Conservation (phyloP, 2,888 invertebrate genomes). For the Erpobdella octoculata region DNA sequence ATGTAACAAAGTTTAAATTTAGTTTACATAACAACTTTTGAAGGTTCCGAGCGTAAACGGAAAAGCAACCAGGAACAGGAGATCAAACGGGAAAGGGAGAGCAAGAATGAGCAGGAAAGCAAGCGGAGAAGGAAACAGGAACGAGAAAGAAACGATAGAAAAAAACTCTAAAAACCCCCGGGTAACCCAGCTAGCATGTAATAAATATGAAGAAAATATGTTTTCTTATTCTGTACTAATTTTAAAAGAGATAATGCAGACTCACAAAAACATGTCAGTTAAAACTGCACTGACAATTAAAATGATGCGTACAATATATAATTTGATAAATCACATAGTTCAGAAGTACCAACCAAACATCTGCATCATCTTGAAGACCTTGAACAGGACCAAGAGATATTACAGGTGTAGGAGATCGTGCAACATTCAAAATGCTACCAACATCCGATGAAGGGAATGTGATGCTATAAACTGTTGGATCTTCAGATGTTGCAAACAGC, state of each 20-base stretch:
- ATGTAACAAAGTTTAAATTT: no score
- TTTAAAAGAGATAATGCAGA: neutral
- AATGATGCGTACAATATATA: neutral
- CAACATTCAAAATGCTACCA: neutral
- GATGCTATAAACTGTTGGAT: slow-evolving; percentile 5
- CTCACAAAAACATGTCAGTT: neutral
- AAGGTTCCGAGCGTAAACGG: no score
- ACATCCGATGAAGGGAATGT: neutral
- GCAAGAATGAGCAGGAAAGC: no score
- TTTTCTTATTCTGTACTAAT: no score
- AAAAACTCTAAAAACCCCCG: no score
- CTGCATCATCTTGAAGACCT: neutral
- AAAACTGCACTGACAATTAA: neutral
- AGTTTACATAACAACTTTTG: no score
- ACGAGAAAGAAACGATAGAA: no score
- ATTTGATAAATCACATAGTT: neutral
- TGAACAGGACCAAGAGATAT: neutral
- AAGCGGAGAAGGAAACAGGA: no score
- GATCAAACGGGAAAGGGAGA: no score
- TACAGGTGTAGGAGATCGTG: neutral
- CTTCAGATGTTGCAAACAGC: neutral
- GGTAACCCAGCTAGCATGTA: no score
- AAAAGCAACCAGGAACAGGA: no score
- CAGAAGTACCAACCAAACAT: slow-evolving; percentile 3
- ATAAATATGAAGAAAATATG: no score